Evolutionary conservation across 2,888 invertebrate genomes (phyloP), one percentile per base, ranked within the genome.

Genomic region (Xestia xanthographa): DNA sequence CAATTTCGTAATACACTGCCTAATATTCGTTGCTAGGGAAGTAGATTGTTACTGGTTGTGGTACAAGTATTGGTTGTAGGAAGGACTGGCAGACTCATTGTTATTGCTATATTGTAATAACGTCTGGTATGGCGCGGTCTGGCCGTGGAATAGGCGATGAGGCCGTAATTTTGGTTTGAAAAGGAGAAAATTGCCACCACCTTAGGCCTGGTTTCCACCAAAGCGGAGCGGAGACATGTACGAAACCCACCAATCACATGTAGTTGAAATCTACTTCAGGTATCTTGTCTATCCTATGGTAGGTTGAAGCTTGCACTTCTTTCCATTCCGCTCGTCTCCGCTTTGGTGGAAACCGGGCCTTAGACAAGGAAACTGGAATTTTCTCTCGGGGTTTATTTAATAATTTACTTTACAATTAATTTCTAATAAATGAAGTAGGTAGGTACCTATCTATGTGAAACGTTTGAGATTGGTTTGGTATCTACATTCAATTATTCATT

Each of bases 1-100:
- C 71, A 45, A 79, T 82, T 79, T 72, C 38, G 26, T 70, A 66
- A 74, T 56, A 50, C 14, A 63, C 34, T 26, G 29, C 50, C 38
- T 68, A 80, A 66, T 66, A 56, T 71, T 65, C 43, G 41, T 78
- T 77, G 34, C 34, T 66, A 11, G 48, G 14, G 56, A 45, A 65
- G 20, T 41, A 29, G 20, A 45, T 38, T 77, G 50, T 26, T 76
- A 43, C 22, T 26, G 20, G 43, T n/a, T 56, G 20, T 43, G n/a
- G 38, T 72, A 72, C 43, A 29, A 20, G 17, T 48, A 17, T 41
- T n/a, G 5, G 26, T 9, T 45, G n/a, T 45, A 14, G 38, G 38
- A 38, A 62, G 14, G 34, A 72, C 26, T 48, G 17, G 26, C 9
- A 65, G 22, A 60, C 1, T 71, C 50, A 26, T 77, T 48, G 41